Base-by-base conservation (phyloP, 2,888 invertebrate species). In the Pollenia amentaria region DNA sequence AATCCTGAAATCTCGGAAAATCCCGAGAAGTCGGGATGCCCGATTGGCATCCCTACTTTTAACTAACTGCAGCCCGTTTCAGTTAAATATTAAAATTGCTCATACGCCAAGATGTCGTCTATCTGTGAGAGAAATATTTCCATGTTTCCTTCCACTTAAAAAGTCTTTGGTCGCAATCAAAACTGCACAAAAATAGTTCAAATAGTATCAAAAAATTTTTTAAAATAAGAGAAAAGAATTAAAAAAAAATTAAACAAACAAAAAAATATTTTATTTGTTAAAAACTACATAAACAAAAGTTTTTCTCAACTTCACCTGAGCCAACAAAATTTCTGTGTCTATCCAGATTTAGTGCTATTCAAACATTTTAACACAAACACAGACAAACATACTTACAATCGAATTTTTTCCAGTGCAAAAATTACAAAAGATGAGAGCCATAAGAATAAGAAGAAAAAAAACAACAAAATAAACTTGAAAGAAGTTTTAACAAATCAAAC, bases 231-330 rank as follows among this genome's bases (percentile, higher is more conserved):
- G 38, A 8, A 62, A 42, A 46, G 16, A 60, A 3, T 29, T 7
- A 16, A 0, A 67, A 14, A 42, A 21, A 46, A 46, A 60, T 38
- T 18, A 55, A 53, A 64, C 44, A 79, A 62, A 46, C 67, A 78
- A 65, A 77, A 44, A 57, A 14, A 40, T 69, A 16, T 53, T n/a
- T 64, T 65, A 7, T 53, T 60, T 64, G 40, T 18, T 18, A 60
- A 78, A 64, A 78, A 80, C 42, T 75, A 46, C 18, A 57, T 38
- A 83, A 83, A 76, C 46, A 76, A 73, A 85, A 84, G 72, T 87
- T 87, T 84, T 29, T 29, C 29, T 84, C 3, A 73, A 84, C 76
- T 87, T 87, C 87, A 87, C 87, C 87, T 87, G 87, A 80, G 87
- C 84, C 87, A 87, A 79, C 53, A 75, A 70, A 83, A 38, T 46